These are phyloP conservation scores for Spilarctia lutea DNA, from an alignment of 2,888 invertebrate genomes.

Conservation along the genomic window DNA sequence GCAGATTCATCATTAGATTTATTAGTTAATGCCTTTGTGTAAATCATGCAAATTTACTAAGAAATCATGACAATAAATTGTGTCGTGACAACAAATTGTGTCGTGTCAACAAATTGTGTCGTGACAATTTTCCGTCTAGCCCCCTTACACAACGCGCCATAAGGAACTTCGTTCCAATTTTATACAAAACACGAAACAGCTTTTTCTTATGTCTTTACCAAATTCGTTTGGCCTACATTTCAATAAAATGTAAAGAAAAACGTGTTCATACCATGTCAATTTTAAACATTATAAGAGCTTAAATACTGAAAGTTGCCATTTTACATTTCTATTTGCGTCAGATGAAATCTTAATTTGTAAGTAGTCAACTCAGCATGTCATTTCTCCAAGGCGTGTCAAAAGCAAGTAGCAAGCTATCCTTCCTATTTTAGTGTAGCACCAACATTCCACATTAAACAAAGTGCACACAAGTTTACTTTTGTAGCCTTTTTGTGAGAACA, in stretches of 20 bases:
- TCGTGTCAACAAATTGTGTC: too few relatives aligned
- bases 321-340: background rate
- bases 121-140: too few relatives aligned
- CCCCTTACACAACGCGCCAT: too few relatives aligned
- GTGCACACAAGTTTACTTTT: constrained; percentile 1
- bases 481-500: constrained; percentile 23
- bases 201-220: background rate
- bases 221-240: background rate
- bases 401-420: background rate
- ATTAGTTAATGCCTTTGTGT: background rate
- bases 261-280: background rate
- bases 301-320: background rate
- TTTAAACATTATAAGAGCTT: background rate
- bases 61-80: too few relatives aligned
- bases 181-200: background rate
- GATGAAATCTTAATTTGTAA: background rate
- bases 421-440: background rate
- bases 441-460: constrained; percentile 10
- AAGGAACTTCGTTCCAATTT: too few relatives aligned
- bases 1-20: background rate
- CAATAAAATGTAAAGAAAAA: background rate
- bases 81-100: too few relatives aligned
- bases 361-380: background rate
- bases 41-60: background rate
- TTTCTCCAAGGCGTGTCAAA: background rate